phyloP scores from a whole-genome alignment of 2,888 invertebrate species.

The Acronicta alni region DNA sequence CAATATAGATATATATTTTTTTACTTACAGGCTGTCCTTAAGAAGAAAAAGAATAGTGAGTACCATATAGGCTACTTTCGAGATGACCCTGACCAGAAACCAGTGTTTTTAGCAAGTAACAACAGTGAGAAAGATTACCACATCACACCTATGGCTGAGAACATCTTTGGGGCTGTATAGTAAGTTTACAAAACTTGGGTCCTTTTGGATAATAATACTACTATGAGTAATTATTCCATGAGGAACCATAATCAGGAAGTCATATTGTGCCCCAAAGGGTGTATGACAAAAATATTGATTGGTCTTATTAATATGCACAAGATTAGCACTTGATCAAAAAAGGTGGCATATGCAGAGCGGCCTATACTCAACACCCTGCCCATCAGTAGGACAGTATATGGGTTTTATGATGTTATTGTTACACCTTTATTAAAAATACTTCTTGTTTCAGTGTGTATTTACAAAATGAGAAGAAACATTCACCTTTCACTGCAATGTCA shows the following conservation, averaged over 20 bases:
- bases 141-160: constrained; percentile 93
- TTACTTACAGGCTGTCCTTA: constrained; percentile 91
- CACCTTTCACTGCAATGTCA: constrained; percentile 91
- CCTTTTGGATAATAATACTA: no score
- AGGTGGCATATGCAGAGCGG: no score
- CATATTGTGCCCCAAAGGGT: no score
- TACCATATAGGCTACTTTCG: constrained; percentile 97
- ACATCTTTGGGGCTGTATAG: constrained; percentile 94
- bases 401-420: no score
- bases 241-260: no score
- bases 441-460: constrained; percentile 82
- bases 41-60: constrained; percentile 90
- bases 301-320: no score
- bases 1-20: background rate
- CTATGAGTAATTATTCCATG: no score
- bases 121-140: constrained; percentile 91
- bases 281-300: no score
- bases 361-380: no score
- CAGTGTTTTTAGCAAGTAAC: constrained; percentile 94
- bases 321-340: no score
- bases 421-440: background rate
- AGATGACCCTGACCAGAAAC: constrained; percentile 93
- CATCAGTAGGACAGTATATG: no score
- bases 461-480: constrained; percentile 86
- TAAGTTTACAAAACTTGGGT: constrained; percentile 77